phyloP scores from a whole-genome alignment of 2,113 vertebrate species.

The Carollia perspicillata region DNA sequence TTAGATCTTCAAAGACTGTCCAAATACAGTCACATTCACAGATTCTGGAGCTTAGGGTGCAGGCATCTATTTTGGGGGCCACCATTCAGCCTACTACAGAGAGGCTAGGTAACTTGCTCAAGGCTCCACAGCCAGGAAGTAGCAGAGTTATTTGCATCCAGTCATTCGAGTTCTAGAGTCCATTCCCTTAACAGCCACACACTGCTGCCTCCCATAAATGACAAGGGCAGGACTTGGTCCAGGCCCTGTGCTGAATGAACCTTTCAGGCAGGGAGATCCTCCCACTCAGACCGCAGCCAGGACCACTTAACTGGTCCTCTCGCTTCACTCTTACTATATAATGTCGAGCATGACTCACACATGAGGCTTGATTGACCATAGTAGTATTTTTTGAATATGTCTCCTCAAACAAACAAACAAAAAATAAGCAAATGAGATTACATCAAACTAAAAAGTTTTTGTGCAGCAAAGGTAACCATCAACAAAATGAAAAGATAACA shows the following conservation, averaged over 20 bases:
- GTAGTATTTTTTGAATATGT: no score
- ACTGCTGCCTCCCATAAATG: neutral
- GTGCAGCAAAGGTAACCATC: no score
- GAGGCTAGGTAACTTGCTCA: neutral
- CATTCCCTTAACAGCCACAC: no score
- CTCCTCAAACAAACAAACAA: no score
- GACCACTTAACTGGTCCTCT: neutral
- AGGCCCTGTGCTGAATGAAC: neutral
- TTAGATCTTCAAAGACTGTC: neutral
- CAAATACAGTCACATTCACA: neutral
- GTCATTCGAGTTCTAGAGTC: no score
- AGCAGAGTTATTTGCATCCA: neutral
- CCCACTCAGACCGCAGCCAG: no score
- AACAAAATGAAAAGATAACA: no score
- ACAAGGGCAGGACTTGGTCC: neutral
- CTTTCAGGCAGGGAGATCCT: neutral
- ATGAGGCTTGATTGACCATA: neutral
- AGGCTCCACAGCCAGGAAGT: neutral
- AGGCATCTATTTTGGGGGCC: neutral
- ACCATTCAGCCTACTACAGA: neutral
- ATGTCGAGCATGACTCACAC: neutral
- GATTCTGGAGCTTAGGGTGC: neutral
- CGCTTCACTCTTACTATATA: neutral
- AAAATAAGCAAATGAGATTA: no score
- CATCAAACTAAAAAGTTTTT: no score